These are phyloP conservation scores for Hippoglossus stenolepis DNA, from an alignment of 2,113 vertebrate species.

Conservation along the genomic window DNA sequence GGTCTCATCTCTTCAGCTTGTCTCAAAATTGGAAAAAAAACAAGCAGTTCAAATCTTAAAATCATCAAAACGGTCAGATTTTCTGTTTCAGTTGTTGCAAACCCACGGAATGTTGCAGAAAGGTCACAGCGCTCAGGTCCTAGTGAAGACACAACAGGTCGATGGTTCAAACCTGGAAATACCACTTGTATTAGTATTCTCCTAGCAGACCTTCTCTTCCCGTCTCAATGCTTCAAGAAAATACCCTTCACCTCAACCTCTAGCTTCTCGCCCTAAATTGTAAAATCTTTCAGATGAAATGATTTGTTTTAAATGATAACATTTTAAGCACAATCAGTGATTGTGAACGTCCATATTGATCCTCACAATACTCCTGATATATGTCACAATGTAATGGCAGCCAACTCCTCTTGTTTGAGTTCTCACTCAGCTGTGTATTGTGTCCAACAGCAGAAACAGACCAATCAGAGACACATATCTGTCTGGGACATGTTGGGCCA, in stretches of 20 bases:
- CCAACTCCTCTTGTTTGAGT: no score
- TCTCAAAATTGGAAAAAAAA: no score
- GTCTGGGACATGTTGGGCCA: no score
- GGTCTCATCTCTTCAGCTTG: not conserved
- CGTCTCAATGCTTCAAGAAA: constrained; percentile 7
- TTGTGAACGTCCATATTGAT: no score
- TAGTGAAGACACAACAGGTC: not conserved
- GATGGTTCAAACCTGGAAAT: constrained; percentile 11
- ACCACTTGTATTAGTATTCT: constrained; percentile 29
- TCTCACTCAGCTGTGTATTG: no score
- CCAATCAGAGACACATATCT: no score
- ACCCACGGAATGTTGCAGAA: constrained; percentile 3
- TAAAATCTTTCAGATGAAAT: no score
- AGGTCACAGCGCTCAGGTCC: constrained; percentile 46
- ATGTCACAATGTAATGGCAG: no score
- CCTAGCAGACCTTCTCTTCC: not conserved
- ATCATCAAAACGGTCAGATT: not conserved
- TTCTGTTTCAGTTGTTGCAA: not conserved
- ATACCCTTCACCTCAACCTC: constrained; percentile 41
- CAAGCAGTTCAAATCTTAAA: not conserved
- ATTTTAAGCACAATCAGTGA: no score
- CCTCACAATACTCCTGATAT: no score
- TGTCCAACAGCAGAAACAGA: no score
- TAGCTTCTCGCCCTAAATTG: not conserved
- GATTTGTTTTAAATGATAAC: no score